phyloP scores from a whole-genome alignment of 2,888 invertebrate genomes.

The Glaucopsyche alexis region DNA sequence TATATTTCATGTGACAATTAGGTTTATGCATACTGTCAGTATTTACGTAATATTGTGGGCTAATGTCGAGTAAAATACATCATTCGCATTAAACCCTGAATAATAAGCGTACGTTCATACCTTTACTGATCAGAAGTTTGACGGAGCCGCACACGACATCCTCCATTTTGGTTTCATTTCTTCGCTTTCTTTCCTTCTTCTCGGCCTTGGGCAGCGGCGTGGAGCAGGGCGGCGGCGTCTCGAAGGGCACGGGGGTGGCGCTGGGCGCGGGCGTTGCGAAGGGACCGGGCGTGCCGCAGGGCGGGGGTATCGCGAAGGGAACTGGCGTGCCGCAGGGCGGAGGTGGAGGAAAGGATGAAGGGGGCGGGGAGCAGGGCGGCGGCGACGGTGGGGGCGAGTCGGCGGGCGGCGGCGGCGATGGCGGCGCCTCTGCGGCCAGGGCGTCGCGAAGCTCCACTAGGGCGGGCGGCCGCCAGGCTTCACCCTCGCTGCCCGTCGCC shows the following conservation, averaged over 20 bases:
- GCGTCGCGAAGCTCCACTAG: conserved; percentile 63
- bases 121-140: conserved; percentile 46
- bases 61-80: too few species aligned
- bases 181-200: conserved; percentile 49
- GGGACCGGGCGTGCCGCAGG: conserved; percentile 34
- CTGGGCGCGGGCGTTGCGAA: conserved; percentile 34
- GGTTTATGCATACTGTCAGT: too few species aligned
- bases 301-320: conserved; percentile 32
- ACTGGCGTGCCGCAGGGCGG: conserved; percentile 45
- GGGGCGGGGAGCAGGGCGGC: conserved; percentile 45
- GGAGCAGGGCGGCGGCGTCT: conserved; percentile 34
- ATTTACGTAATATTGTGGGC: too few species aligned
- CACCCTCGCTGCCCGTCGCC: conserved; percentile 38
- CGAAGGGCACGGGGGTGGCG: conserved; percentile 35
- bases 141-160: conserved; percentile 40
- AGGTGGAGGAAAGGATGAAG: too few species aligned
- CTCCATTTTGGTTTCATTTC: conserved; percentile 41
- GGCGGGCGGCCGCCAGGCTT: conserved; percentile 49
- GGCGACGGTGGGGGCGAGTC: conserved; percentile 35
- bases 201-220: conserved; percentile 34
- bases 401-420: conserved; percentile 40
- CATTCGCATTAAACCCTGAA: too few species aligned
- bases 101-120: conserved; percentile 38
- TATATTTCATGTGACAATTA: too few species aligned
- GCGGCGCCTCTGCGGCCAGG: conserved; percentile 52